phyloP scores from a whole-genome alignment of 1,140 invertebrate species.

The Bombus pyrosoma region DNA sequence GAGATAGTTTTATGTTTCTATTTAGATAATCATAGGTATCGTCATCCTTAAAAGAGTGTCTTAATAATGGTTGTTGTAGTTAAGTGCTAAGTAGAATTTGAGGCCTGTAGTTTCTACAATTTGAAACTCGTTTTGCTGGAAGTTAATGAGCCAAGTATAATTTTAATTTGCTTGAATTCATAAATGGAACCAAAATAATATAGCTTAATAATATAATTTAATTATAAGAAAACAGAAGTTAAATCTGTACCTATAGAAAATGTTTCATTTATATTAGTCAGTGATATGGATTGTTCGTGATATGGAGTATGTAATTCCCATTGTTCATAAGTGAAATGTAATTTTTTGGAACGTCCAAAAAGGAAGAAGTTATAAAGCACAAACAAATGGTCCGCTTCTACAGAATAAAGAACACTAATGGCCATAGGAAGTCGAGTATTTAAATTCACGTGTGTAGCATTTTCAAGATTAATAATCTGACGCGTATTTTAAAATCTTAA shows the following conservation, averaged over 20 bases:
- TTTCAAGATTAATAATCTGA: slow-evolving; percentile 6
- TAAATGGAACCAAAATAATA: not conserved
- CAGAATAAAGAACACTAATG: not conserved
- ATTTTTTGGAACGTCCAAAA: not conserved
- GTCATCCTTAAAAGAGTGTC: not conserved
- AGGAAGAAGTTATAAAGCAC: too few species aligned
- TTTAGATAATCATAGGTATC: not conserved
- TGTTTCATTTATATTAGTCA: too few species aligned
- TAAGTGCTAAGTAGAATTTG: not conserved
- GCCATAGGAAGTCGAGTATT: not conserved
- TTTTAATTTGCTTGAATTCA: not conserved
- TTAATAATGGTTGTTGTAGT: not conserved
- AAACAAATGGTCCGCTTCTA: not conserved
- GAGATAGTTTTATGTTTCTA: not conserved
- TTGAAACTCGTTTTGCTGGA: not conserved
- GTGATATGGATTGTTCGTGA: too few species aligned
- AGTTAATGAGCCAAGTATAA: not conserved
- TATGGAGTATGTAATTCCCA: too few species aligned
- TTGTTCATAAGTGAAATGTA: too few species aligned
- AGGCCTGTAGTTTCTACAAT: not conserved
- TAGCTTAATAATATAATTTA: not conserved
- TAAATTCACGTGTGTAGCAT: not conserved
- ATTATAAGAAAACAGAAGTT: too few species aligned
- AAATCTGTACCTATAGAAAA: too few species aligned
- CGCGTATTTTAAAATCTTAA: slow-evolving; percentile 21